Conservation (phyloP, 2,797 vertebrate species). For the Enoplosus armatus region DNA sequence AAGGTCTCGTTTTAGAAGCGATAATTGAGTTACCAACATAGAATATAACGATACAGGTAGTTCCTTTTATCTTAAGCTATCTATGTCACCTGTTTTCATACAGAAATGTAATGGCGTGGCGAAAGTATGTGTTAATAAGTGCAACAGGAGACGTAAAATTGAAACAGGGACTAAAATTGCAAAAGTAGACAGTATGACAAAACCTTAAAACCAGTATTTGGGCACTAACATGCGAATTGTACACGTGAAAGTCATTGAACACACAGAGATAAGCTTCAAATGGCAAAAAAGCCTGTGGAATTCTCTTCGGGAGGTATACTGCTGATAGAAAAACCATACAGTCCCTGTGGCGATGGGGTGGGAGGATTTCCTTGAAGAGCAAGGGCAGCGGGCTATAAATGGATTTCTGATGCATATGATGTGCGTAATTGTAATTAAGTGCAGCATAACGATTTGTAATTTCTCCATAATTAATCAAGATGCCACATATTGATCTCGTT, state of each 20-base stretch:
- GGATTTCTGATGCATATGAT: conserved; percentile 18
- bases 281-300: not conserved
- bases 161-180: not conserved
- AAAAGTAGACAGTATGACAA: not conserved
- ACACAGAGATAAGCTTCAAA: not conserved
- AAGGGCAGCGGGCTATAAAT: conserved; percentile 15
- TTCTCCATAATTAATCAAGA: conserved; percentile 17
- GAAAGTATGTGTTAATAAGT: not conserved
- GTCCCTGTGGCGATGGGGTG: not conserved
- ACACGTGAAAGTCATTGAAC: not conserved
- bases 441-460: conserved; percentile 26
- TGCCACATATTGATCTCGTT: not conserved
- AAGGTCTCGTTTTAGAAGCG: not conserved
- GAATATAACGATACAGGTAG: not conserved
- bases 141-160: not conserved
- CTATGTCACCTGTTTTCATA: not conserved
- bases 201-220: not conserved
- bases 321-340: too few species aligned
- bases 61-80: not conserved
- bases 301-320: too few species aligned
- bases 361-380: conserved; percentile 28
- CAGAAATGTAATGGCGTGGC: not conserved
- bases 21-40: not conserved
- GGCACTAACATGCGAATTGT: not conserved
- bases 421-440: conserved; percentile 20